These are phyloP conservation scores for Euschistus heros DNA, from an alignment of 1,140 invertebrate genomes.

Conservation along the genomic window DNA sequence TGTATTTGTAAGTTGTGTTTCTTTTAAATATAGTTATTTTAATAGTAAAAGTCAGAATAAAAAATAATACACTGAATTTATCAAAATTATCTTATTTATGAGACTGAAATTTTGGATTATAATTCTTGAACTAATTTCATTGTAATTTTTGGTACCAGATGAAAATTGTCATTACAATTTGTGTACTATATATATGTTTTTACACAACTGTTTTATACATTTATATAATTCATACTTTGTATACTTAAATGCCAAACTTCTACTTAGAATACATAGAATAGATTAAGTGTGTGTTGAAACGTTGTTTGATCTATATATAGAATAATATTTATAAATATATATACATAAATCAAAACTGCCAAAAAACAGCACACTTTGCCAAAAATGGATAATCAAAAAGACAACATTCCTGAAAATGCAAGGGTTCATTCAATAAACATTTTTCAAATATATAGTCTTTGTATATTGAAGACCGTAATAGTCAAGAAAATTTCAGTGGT, in stretches of 20 bases:
- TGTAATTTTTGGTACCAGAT: no score
- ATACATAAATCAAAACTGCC: constrained; percentile 9
- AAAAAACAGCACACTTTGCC: neutral
- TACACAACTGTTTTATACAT: constrained; percentile 14
- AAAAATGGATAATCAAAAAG: constrained; percentile 15
- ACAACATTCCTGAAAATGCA: neutral
- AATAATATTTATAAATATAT: constrained; percentile 4
- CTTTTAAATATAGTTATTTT: neutral
- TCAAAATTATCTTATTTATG: neutral
- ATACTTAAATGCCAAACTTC: constrained; percentile 12
- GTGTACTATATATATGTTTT: constrained; percentile 8
- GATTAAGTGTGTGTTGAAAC: constrained; percentile 2
- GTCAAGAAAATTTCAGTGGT: neutral
- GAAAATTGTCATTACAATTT: neutral
- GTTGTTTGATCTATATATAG: constrained; percentile 13
- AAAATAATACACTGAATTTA: no score
- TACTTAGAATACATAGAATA: neutral
- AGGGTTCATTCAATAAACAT: neutral
- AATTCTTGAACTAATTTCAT: neutral
- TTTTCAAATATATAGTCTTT: no score
- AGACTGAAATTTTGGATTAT: constrained; percentile 6
- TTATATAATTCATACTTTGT: constrained; percentile 16
- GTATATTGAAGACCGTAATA: no score
- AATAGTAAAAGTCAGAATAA: neutral
- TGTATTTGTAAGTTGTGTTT: constrained; percentile 2